Conservation (phyloP, 2,888 invertebrate species). For the Actias luna region DNA sequence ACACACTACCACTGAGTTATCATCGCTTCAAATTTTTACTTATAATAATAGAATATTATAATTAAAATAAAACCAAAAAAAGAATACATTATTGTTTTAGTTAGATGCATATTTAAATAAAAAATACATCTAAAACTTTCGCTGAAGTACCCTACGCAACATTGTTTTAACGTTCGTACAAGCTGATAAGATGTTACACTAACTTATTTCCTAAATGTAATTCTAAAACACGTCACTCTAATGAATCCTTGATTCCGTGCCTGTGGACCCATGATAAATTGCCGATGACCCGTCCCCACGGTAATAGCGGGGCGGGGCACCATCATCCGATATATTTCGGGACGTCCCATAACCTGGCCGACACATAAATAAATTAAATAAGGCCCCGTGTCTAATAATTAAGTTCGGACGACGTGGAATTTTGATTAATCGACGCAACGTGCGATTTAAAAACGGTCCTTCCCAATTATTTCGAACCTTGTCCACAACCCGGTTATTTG, state of each 20-base stretch:
- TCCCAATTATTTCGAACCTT: slow-evolving; percentile 23
- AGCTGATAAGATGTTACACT: too few species aligned
- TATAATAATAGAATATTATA: too few species aligned
- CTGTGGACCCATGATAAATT: slow-evolving; percentile 32
- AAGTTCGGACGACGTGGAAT: slow-evolving; percentile 43
- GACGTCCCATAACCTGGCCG: slow-evolving; percentile 38
- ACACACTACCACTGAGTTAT: too few species aligned
- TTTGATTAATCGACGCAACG: slow-evolving; percentile 44
- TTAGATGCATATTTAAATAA: too few species aligned
- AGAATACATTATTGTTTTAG: too few species aligned
- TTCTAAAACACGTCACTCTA: not conserved
- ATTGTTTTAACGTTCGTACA: too few species aligned
- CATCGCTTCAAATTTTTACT: too few species aligned
- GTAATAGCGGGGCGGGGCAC: slow-evolving; percentile 37
- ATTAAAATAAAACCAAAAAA: too few species aligned
- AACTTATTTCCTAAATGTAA: not conserved
- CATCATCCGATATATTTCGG: slow-evolving; percentile 31
- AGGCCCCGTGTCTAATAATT: slow-evolving; percentile 48
- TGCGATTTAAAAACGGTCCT: slow-evolving; percentile 28
- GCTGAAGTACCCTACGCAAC: too few species aligned
- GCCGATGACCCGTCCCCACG: slow-evolving; percentile 24
- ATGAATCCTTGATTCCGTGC: slow-evolving; percentile 11
- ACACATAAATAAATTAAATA: slow-evolving; percentile 47
- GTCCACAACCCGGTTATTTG: slow-evolving; percentile 9
- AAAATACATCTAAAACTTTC: too few species aligned